phyloP scores from a whole-genome alignment of 2,797 vertebrate species.

The Ataeniobius toweri region DNA sequence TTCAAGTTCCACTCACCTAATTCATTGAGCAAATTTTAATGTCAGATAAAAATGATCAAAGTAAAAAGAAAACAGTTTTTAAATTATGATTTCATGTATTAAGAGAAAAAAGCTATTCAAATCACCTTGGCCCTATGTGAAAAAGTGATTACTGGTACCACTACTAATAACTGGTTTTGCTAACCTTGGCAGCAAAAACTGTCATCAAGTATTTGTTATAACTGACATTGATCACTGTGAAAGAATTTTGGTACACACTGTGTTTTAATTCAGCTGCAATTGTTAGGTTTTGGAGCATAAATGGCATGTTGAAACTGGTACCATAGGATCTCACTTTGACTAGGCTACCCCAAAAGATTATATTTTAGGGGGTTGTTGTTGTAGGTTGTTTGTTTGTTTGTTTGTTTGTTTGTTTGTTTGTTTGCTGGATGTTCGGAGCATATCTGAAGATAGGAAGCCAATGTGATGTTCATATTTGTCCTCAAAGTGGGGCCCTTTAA shows the following conservation, averaged over 20 bases:
- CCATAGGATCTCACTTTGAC: not conserved
- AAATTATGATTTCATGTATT: not conserved
- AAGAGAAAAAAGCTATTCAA: not conserved
- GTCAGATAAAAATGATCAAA: not conserved
- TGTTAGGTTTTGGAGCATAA: not conserved
- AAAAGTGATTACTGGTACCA: no score
- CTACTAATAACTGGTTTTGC: not conserved
- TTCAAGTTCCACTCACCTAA: constrained; percentile 12
- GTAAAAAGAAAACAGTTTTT: not conserved
- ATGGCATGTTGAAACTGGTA: not conserved
- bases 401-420: not conserved
- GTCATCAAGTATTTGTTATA: not conserved
- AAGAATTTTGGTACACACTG: not conserved
- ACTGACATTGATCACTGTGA: not conserved
- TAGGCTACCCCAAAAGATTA: not conserved
- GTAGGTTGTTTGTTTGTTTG: not conserved
- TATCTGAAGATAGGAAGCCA: constrained; percentile 40
- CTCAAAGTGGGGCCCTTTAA: constrained; percentile 34
- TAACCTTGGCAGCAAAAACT: not conserved
- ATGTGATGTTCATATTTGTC: constrained; percentile 46
- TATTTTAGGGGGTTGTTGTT: not conserved
- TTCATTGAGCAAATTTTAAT: not conserved
- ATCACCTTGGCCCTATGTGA: not conserved
- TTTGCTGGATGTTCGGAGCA: constrained; percentile 47
- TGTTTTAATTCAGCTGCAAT: not conserved